Conservation (phyloP, 2,797 vertebrate genomes). For the Pangasius larnaudii region DNA sequence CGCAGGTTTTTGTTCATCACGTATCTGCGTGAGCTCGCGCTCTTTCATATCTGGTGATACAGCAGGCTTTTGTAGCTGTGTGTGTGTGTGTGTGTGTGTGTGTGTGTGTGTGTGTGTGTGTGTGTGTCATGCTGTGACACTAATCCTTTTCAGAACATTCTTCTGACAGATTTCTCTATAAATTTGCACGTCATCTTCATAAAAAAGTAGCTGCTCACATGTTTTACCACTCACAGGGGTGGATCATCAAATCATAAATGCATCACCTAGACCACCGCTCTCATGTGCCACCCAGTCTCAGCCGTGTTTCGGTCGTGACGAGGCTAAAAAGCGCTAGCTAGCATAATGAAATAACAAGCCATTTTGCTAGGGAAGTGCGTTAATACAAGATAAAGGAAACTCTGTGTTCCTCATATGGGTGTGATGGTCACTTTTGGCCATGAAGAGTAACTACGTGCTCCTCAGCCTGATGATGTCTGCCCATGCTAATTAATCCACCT, state of each 20-base stretch:
- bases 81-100: neutral
- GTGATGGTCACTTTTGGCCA: neutral
- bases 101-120: too few relatives aligned
- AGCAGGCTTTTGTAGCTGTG: neutral
- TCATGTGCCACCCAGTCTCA: neutral
- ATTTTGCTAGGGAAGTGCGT: neutral
- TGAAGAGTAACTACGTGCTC: neutral
- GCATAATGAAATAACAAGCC: too few relatives aligned
- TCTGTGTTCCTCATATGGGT: neutral
- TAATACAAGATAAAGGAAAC: neutral
- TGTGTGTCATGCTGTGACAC: neutral
- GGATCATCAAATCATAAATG: neutral
- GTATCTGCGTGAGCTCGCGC: neutral
- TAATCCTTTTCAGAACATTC: neutral
- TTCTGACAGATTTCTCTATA: neutral
- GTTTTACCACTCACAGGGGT: neutral
- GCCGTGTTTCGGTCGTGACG: neutral
- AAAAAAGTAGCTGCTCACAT: neutral
- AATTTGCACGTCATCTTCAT: neutral
- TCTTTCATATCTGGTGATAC: neutral
- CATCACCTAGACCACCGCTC: neutral
- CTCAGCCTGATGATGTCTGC: neutral
- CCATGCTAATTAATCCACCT: neutral
- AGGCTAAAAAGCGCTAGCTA: neutral
- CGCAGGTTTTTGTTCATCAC: neutral